Percentiles rank a stretch among this genome's conserved stretches.
phyloP scores from a whole-genome alignment of 2,797 vertebrate genomes.

The Chiroxiphia lanceolata region DNA sequence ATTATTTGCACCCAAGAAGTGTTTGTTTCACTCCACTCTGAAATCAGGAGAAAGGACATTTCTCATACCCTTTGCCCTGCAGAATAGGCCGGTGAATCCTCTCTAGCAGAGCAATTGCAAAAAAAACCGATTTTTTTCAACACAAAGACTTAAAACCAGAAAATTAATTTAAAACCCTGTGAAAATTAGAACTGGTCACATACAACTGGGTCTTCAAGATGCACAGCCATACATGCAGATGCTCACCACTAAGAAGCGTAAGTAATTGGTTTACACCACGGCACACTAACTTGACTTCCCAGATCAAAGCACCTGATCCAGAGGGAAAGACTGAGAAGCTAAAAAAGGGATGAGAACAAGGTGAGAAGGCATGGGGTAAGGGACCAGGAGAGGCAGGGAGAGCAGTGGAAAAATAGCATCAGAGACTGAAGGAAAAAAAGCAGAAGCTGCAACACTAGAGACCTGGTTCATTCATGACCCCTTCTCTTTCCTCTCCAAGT shows the following conservation, averaged over 20 bases:
- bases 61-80: background rate
- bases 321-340: background rate
- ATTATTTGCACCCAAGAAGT: background rate
- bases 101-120: background rate
- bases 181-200: background rate
- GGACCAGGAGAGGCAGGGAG: background rate
- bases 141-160: background rate
- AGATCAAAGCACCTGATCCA: conserved; percentile 9
- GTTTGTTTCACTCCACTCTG: background rate
- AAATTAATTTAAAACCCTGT: background rate
- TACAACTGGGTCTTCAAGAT: background rate
- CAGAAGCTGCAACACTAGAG: background rate
- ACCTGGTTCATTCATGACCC: background rate
- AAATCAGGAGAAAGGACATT: background rate
- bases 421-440: background rate
- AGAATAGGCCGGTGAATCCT: background rate
- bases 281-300: background rate
- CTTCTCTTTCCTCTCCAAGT: background rate
- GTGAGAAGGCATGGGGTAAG: background rate
- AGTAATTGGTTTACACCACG: background rate
- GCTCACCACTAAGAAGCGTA: background rate
- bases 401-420: background rate
- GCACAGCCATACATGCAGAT: fast-evolving
- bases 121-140: background rate
- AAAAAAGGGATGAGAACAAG: background rate